Evolutionary conservation across 2,113 vertebrate genomes (phyloP).

Genomic region (Mola mola): DNA sequence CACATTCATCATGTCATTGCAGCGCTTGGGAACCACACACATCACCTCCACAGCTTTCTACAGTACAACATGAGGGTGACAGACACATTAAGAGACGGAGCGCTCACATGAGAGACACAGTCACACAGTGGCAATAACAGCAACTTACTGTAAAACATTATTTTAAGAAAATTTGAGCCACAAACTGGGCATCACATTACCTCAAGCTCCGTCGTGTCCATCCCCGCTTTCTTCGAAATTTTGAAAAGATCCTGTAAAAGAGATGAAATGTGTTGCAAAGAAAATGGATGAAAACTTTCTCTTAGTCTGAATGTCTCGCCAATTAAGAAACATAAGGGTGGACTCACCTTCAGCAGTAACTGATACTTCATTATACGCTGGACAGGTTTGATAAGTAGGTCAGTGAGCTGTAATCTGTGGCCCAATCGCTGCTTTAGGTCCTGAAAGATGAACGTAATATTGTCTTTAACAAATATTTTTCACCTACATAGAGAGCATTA

Average conservation of each 20-base stretch:
- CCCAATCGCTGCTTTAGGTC: conserved; percentile 95
- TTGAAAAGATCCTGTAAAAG: conserved; percentile 91
- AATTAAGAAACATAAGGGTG: not conserved
- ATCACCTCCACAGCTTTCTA: conserved; percentile 99
- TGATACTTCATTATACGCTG: conserved; percentile 99
- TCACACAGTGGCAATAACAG: too few relatives aligned
- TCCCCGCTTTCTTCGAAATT: conserved; percentile 93
- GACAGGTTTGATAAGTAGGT: conserved; percentile 96
- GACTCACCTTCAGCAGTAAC: conserved; percentile 91
- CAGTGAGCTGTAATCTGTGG: conserved; percentile 94
- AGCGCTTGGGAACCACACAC: conserved; percentile 97
- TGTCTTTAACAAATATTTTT: not conserved
- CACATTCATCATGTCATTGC: conserved; percentile 99
- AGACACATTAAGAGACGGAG: not conserved
- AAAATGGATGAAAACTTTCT: not conserved
- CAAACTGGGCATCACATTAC: conserved; percentile 80
- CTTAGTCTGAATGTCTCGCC: not conserved
- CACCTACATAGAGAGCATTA: not conserved
- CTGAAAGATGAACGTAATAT: conserved; percentile 67
- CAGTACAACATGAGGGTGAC: not conserved
- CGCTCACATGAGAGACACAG: too few relatives aligned
- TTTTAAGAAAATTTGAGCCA: too few relatives aligned
- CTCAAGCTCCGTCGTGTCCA: conserved; percentile 93
- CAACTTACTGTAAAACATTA: too few relatives aligned
- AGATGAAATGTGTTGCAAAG: not conserved